Conservation (phyloP, 2,797 vertebrate species). For the Gymnoscopelus braueri region DNA sequence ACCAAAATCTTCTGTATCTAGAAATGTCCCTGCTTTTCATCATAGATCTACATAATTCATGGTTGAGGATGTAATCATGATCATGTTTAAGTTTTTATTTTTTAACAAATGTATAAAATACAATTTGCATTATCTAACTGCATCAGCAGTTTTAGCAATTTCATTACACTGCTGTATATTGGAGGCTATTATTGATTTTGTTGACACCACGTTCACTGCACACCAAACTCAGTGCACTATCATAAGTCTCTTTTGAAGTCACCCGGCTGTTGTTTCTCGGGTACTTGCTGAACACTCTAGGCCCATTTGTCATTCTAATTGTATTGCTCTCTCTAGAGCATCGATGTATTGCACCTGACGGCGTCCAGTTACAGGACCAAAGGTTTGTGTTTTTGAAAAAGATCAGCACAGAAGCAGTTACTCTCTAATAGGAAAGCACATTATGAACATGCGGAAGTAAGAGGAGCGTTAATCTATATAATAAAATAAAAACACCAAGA, state of each 20-base stretch:
- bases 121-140: no score
- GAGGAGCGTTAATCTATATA: neutral
- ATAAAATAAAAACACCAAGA: no score
- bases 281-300: neutral
- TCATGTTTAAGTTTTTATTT: no score
- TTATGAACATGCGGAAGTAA: neutral
- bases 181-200: no score
- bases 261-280: neutral
- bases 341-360: conserved; percentile 48
- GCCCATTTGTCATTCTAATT: conserved; percentile 59
- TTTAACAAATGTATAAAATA: no score
- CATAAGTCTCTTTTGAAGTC: neutral
- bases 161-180: no score
- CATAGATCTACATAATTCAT: no score
- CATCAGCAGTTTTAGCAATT: no score
- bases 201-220: no score
- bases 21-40: no score
- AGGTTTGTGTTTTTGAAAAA: neutral
- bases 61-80: no score
- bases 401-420: neutral
- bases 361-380: conserved; percentile 19
- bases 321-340: conserved; percentile 42
- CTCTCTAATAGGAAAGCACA: neutral
- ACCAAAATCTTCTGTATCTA: neutral
- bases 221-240: neutral